Conservation (phyloP, 1,140 invertebrate genomes). For the Pseudomyrmex pallidus region DNA sequence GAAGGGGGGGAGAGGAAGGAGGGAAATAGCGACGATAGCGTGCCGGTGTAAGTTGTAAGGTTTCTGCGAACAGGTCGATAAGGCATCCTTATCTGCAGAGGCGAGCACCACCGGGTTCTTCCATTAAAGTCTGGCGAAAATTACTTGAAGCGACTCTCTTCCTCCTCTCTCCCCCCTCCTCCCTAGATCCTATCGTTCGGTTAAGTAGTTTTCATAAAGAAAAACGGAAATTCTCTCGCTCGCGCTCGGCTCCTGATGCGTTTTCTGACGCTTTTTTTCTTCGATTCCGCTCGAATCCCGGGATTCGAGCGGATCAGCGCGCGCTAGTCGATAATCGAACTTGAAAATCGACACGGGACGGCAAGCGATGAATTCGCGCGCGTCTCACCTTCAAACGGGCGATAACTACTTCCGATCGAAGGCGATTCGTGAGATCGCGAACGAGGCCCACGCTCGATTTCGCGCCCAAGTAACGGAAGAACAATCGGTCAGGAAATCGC, state of each 20-base stretch:
- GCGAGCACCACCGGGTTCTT: neutral
- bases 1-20: too few relatives aligned
- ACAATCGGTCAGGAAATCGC: conserved; percentile 18
- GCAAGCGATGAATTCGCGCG: conserved; percentile 36
- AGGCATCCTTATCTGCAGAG: conserved; percentile 48
- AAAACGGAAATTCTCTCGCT: conserved; percentile 37
- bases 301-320: neutral
- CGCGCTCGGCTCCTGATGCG: conserved; percentile 7
- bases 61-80: conserved; percentile 49
- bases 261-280: conserved; percentile 41
- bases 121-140: conserved; percentile 66
- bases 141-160: conserved; percentile 54
- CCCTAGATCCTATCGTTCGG: conserved; percentile 57
- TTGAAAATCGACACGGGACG: conserved; percentile 22
- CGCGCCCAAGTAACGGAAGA: conserved; percentile 32
- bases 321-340: conserved; percentile 38
- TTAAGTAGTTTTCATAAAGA: conserved; percentile 66
- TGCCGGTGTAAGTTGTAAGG: conserved; percentile 11
- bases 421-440: neutral
- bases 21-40: neutral
- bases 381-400: conserved; percentile 34
- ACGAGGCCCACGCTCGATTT: conserved; percentile 43
- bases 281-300: conserved; percentile 21
- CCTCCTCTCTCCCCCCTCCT: too few relatives aligned
- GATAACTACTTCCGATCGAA: conserved; percentile 20